Evolutionary conservation across 2,797 vertebrate species (phyloP), one percentile per base, ranked within the genome.

Genomic region (Cephalopachus bancanus): DNA sequence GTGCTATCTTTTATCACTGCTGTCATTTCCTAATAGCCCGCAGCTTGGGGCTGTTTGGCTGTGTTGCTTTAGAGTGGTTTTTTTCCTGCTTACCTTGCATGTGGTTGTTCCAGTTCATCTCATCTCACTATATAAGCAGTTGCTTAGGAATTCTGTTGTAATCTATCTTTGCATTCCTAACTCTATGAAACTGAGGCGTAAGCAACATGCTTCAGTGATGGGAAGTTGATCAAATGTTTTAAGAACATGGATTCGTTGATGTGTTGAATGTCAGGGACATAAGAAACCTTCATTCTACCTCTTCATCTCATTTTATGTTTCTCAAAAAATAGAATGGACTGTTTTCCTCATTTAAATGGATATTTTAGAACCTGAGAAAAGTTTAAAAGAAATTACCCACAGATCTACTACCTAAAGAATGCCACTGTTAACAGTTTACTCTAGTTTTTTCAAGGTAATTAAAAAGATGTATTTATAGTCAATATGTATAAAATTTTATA

Each of bases 51-150:
- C 84, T 93, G 26, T 84, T 76, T 87, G 87, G 49, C 62, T 79
- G 22, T 81, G 65, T 94, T 2, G 7, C 26, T 57, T 91, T 81
- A 75, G 53, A 91, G 51, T 87, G 17, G 1, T 17, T 30, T 17
- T 67, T 59, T 69, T 28, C 33, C 57, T 96, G 72, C 94, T 97
- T 94, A 95, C 89, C 51, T 97, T 95, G 92, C 78, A 69, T 62
- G 51, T 89, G 5, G 26, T 93, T 88, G 51, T 94, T 97, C 75
- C 74, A 89, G 26, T 93, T 95, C 80, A 60, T 76, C 60, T 95
- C 71, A 55, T 96, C 71, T 94, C 86, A 92, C 72, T 87, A 17
- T 83, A 64, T 84, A 91, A 96, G 85, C 78, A 96, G 71, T 64
- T 81, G 24, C 62, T 94, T 89, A 94, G 67, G 91, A 93, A 83